Evolutionary conservation across 2,797 vertebrate species (phyloP).

Genomic region (Acanthornis magna): DNA sequence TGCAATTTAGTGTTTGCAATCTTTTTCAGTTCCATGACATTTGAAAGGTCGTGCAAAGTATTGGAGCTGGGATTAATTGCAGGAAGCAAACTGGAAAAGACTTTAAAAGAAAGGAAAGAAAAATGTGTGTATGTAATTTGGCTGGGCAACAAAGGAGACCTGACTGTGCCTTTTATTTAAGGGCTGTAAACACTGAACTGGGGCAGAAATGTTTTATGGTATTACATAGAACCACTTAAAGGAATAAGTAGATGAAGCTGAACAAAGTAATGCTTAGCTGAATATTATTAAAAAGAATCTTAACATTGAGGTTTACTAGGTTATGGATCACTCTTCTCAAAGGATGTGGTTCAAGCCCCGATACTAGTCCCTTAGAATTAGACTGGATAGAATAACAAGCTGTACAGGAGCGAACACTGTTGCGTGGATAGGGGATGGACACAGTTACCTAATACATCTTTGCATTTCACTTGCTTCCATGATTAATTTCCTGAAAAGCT

Average conservation of each 20-base stretch:
- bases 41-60: background rate
- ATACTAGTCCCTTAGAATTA: constrained; percentile 27
- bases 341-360: constrained; percentile 34
- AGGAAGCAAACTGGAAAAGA: constrained; percentile 13
- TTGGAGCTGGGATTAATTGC: background rate
- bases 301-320: background rate
- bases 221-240: background rate
- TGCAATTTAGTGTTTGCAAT: background rate
- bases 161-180: background rate
- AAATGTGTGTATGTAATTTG: background rate
- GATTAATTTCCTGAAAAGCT: constrained; percentile 32
- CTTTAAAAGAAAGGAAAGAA: constrained; percentile 24
- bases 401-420: background rate
- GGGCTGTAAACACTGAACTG: background rate
- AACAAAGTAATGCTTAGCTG: background rate
- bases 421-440: background rate
- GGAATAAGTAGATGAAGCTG: background rate
- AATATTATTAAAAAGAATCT: background rate
- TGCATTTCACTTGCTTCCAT: constrained; percentile 10
- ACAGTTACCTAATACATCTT: background rate
- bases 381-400: background rate
- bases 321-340: constrained; percentile 21
- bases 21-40: background rate
- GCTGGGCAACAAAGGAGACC: constrained; percentile 12
- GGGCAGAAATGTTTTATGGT: constrained; percentile 2